Evolutionary conservation across 1,140 invertebrate species (phyloP).

Genomic region (Stegodyphus dumicola): DNA sequence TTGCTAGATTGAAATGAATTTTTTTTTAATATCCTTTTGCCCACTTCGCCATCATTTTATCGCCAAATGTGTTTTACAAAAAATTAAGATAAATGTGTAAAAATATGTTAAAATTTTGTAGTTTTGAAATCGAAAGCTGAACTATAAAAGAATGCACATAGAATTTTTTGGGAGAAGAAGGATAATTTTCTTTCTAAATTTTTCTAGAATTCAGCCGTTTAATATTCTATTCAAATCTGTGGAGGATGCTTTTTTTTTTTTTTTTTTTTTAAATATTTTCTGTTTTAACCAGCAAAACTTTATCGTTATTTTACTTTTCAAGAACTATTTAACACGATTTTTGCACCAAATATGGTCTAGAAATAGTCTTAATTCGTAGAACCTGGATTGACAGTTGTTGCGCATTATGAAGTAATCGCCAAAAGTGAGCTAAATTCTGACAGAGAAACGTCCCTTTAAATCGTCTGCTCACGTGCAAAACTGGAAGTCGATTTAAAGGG

Average conservation of each 20-base stretch:
- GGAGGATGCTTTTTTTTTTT: too few relatives aligned
- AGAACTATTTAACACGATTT: too few relatives aligned
- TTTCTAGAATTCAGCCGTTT: too few relatives aligned
- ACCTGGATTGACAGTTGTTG: not conserved
- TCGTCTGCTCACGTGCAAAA: not conserved
- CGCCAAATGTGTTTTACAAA: not conserved
- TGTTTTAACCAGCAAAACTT: too few relatives aligned
- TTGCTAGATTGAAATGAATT: conserved; percentile 4
- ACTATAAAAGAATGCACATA: not conserved
- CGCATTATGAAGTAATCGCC: not conserved
- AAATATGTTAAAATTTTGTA: not conserved
- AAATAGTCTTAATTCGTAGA: not conserved
- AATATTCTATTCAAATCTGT: too few relatives aligned
- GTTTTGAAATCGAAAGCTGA: not conserved
- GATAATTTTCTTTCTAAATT: too few relatives aligned
- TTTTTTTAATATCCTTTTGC: conserved; percentile 10
- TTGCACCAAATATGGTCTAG: too few relatives aligned
- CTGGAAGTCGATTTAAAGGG: conserved; percentile 37
- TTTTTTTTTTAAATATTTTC: too few relatives aligned
- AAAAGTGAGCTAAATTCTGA: conserved; percentile 14
- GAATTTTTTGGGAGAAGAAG: not conserved
- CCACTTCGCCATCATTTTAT: not conserved
- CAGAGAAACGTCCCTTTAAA: not conserved
- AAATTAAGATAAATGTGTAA: not conserved
- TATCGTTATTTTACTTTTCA: too few relatives aligned